phyloP scores from a whole-genome alignment of 2,888 invertebrate genomes.

The Rhyacophila evoluta region DNA sequence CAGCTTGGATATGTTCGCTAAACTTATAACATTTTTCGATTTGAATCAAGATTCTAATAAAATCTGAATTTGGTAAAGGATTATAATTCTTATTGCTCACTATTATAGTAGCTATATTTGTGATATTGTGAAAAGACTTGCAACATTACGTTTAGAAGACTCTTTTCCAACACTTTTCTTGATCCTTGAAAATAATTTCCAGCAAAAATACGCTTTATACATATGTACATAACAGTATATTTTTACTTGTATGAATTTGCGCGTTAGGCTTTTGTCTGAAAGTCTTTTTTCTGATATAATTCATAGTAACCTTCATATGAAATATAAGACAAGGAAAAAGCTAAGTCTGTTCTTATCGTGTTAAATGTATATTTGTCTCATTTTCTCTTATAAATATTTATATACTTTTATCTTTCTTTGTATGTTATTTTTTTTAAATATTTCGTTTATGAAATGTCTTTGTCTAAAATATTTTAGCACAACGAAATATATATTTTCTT shows the following conservation, averaged over 20 bases:
- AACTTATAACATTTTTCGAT: background rate
- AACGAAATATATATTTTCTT: background rate
- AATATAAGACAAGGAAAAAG: conserved; percentile 31
- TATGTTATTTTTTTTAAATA: no score
- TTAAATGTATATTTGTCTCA: conserved; percentile 28
- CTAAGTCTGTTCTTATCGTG: conserved; percentile 25
- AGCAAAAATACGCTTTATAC: background rate
- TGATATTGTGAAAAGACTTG: background rate
- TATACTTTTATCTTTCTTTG: conserved; percentile 26
- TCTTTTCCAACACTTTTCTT: background rate
- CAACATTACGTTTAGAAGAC: background rate
- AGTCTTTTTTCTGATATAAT: conserved; percentile 11
- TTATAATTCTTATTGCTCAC: background rate
- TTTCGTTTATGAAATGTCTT: conserved; percentile 32
- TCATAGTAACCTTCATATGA: conserved; percentile 35
- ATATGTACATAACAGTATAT: background rate
- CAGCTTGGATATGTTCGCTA: background rate
- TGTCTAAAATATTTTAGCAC: conserved; percentile 15
- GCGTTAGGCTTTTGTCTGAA: background rate
- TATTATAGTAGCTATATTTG: background rate
- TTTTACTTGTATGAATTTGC: background rate
- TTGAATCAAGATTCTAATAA: background rate
- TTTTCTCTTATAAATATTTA: background rate
- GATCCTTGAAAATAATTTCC: background rate
- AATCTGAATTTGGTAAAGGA: background rate